phyloP scores from a whole-genome alignment of 37 sponge, comb jelly and placozoan species.

The Hormiphora californensis region DNA sequence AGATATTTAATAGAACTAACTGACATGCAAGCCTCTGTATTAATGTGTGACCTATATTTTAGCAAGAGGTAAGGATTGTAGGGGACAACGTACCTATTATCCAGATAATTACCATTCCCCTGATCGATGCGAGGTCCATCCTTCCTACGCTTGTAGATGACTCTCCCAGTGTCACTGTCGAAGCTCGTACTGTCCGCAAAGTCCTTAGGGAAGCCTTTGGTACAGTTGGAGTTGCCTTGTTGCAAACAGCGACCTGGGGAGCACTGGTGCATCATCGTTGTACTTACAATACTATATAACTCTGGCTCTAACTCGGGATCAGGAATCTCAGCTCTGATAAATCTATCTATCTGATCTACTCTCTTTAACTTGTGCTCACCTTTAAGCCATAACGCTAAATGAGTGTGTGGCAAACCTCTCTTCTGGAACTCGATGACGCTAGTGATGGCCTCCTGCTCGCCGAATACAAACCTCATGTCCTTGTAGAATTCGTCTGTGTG shows the following conservation, averaged over 20 bases:
- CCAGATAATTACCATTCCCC: neutral
- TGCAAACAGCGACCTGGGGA: neutral
- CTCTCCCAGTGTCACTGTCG: neutral
- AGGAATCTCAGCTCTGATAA: neutral
- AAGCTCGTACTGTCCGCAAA: neutral
- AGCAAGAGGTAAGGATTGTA: slow-evolving; percentile 38
- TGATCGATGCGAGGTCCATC: neutral
- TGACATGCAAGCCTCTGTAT: slow-evolving; percentile 33
- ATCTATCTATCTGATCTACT: neutral
- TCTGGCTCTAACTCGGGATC: neutral
- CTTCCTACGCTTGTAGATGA: neutral
- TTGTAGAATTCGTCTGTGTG: slow-evolving; percentile 58
- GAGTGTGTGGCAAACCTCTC: slow-evolving; percentile 4
- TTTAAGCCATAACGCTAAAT: neutral
- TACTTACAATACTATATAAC: neutral
- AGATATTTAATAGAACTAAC: slow-evolving; percentile 42
- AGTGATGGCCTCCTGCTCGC: slow-evolving; percentile 36
- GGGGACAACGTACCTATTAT: slow-evolving; percentile 27
- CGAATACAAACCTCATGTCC: slow-evolving; percentile 58
- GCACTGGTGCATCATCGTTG: neutral
- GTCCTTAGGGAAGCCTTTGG: slow-evolving; percentile 48
- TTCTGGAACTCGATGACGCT: slow-evolving; percentile 30
- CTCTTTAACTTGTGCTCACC: neutral
- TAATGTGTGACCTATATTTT: slow-evolving; percentile 33
- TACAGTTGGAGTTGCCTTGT: slow-evolving; percentile 47